These are phyloP conservation scores for Ornithoptera alexandrae DNA, from an alignment of 2,888 invertebrate genomes.

Conservation along the genomic window DNA sequence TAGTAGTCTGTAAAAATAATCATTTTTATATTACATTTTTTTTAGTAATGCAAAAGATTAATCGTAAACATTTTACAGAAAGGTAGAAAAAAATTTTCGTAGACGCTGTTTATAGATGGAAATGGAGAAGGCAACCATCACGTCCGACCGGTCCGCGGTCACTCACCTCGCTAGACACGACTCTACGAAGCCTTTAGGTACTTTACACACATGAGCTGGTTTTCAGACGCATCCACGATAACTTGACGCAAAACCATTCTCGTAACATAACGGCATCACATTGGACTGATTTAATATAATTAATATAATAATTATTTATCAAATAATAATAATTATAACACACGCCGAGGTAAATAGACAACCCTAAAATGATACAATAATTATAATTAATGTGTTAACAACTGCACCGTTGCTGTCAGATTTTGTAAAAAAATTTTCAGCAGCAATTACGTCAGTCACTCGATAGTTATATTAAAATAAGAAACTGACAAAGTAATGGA, in stretches of 20 bases:
- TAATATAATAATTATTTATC: too few species aligned
- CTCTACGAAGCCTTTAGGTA: slow-evolving; percentile 37
- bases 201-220: slow-evolving; percentile 54
- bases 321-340: too few species aligned
- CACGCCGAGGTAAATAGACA: too few species aligned
- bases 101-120: slow-evolving; percentile 49
- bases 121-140: slow-evolving; percentile 52
- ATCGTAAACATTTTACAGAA: background rate
- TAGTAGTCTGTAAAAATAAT: too few species aligned
- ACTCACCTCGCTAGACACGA: slow-evolving; percentile 56
- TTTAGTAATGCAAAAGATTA: background rate
- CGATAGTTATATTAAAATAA: too few species aligned
- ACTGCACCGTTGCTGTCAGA: too few species aligned
- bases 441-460: too few species aligned
- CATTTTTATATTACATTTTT: background rate
- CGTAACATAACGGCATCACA: slow-evolving; percentile 16
- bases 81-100: slow-evolving; percentile 38
- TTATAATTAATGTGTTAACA: too few species aligned
- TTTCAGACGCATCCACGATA: slow-evolving; percentile 51
- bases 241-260: slow-evolving; percentile 33
- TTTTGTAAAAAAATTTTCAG: too few species aligned
- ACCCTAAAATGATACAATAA: too few species aligned
- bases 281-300: slow-evolving; percentile 2
- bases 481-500: too few species aligned
- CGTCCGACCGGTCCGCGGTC: slow-evolving; percentile 69